A percentile compares a stretch with the other conserved stretches of the same genome.
Conservation (phyloP, 2,888 invertebrate species). For the Leptarthrus brevirostris region DNA sequence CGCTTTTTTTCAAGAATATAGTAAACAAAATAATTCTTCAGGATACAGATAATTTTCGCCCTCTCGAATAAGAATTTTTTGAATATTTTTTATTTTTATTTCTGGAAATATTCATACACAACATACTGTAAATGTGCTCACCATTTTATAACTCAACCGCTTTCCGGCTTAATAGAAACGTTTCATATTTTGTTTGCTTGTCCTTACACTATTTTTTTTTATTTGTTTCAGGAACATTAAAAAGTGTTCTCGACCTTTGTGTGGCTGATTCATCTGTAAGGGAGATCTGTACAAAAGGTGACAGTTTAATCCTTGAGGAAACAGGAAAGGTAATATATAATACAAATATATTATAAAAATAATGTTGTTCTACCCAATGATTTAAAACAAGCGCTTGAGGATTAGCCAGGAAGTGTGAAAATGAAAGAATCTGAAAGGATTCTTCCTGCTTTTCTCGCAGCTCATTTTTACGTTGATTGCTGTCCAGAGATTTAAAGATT, state of each 20-base stretch:
- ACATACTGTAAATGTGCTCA: too few relatives aligned
- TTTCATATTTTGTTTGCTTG: too few relatives aligned
- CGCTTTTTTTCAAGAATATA: too few relatives aligned
- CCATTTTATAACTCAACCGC: too few relatives aligned
- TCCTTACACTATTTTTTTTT: too few relatives aligned
- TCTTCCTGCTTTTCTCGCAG: slow-evolving; percentile 54
- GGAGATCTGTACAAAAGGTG: slow-evolving; percentile 93
- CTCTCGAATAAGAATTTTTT: too few relatives aligned
- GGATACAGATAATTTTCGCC: too few relatives aligned
- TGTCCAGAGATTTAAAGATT: slow-evolving; percentile 66
- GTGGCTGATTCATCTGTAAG: slow-evolving; percentile 87
- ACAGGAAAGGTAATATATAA: slow-evolving; percentile 92
- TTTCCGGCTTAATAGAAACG: too few relatives aligned
- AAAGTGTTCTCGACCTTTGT: slow-evolving; percentile 88
- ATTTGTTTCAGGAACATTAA: slow-evolving; percentile 88
- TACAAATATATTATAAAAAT: too few relatives aligned
- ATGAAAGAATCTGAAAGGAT: slow-evolving; percentile 37
- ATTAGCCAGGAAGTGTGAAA: slow-evolving; percentile 54
- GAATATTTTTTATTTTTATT: too few relatives aligned
- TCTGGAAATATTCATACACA: too few relatives aligned
- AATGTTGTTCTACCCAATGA: slow-evolving; percentile 60
- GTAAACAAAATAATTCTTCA: too few relatives aligned
- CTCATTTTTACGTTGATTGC: slow-evolving; percentile 54
- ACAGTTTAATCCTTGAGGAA: slow-evolving; percentile 87
- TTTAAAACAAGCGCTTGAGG: slow-evolving; percentile 65